Percentiles rank a stretch among this genome's conserved stretches.
Conservation (phyloP, 2,797 vertebrate genomes). For the Lepus townsendii region DNA sequence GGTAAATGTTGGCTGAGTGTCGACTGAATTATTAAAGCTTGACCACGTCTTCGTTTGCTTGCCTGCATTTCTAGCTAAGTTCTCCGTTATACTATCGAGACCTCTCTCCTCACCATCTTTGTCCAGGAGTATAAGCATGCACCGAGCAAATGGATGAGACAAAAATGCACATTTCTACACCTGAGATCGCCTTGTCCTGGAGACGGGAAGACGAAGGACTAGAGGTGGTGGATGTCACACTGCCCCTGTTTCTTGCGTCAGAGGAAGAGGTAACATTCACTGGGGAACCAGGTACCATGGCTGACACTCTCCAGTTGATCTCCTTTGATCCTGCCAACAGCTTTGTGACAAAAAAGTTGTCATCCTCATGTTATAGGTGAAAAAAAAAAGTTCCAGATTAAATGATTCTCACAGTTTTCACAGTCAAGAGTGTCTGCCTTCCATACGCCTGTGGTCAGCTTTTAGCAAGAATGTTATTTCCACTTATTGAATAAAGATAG, state of each 20-base stretch:
- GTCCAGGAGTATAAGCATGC: neutral
- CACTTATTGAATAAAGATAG: neutral
- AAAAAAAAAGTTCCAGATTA: constrained; percentile 56
- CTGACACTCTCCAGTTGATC: neutral
- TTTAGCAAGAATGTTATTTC: neutral
- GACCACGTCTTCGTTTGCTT: neutral
- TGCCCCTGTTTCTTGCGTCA: neutral
- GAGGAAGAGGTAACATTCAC: constrained; percentile 7
- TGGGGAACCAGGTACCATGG: neutral
- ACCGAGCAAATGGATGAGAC: neutral
- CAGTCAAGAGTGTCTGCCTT: neutral
- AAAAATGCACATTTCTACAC: neutral
- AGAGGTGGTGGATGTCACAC: neutral
- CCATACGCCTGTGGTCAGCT: neutral
- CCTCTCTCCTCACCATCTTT: neutral
- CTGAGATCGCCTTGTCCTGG: neutral
- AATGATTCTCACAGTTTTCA: constrained; percentile 56
- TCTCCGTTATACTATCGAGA: neutral
- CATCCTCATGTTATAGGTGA: neutral
- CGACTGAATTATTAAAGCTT: constrained; percentile 27
- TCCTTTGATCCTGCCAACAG: constrained; percentile 26
- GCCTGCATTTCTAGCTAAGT: constrained; percentile 3
- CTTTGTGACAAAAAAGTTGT: constrained; percentile 20
- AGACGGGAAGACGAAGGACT: neutral
- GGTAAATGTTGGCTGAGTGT: constrained; percentile 16